Conservation (phyloP, 2,113 vertebrate species). For the Piprites chloris region DNA sequence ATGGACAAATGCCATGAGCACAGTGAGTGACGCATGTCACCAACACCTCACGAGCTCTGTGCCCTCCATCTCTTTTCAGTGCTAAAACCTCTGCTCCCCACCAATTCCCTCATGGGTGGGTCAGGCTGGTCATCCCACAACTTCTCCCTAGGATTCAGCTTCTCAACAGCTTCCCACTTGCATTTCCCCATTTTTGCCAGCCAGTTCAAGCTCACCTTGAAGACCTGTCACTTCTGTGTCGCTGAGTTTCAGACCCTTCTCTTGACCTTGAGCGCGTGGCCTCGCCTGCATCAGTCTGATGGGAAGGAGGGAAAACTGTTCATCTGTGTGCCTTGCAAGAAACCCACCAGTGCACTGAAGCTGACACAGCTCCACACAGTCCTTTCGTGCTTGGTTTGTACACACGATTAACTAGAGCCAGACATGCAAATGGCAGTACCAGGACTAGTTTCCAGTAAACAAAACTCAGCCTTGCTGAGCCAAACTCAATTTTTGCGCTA, state of each 20-base stretch:
- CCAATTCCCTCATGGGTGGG: not conserved
- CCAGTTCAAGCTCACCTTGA: slow-evolving; percentile 72
- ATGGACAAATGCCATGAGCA: not conserved
- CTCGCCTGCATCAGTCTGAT: slow-evolving; percentile 57
- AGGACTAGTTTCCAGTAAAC: not conserved
- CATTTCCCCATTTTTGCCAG: not conserved
- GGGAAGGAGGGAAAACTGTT: not conserved
- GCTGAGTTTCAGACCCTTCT: slow-evolving; percentile 81
- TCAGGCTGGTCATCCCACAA: not conserved
- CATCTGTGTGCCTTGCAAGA: not conserved
- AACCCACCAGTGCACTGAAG: not conserved
- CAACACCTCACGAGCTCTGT: not conserved
- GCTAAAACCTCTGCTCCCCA: not conserved
- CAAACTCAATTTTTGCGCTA: not conserved
- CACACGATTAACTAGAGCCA: not conserved
- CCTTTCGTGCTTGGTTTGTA: not conserved
- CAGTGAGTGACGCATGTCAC: not conserved
- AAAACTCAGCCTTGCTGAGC: not conserved
- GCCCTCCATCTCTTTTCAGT: not conserved
- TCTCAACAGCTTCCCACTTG: not conserved
- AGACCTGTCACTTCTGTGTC: slow-evolving; percentile 78
- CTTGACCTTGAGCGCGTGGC: slow-evolving; percentile 75
- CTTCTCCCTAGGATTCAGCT: not conserved
- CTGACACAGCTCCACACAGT: not conserved
- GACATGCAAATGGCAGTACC: fast-evolving